Evolutionary conservation across 2,113 vertebrate genomes (phyloP).

Genomic region (Pleuronectes platessa): DNA sequence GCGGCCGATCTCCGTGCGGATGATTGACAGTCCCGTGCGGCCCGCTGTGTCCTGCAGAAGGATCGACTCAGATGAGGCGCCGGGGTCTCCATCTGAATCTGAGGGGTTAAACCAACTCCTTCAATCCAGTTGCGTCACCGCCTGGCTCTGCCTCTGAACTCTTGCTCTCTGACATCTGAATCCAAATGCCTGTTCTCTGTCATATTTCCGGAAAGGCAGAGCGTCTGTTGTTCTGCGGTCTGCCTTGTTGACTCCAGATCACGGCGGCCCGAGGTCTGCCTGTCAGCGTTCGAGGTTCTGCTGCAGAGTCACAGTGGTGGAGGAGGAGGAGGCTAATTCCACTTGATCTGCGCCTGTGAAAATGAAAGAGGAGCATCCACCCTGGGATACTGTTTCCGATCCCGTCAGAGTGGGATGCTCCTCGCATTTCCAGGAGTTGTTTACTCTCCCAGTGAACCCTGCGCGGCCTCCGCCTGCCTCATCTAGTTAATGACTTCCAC

Average conservation of each 20-base stretch:
- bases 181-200: constrained; percentile 1
- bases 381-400: constrained; percentile 4
- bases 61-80: too few species aligned
- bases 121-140: not conserved
- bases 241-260: constrained; percentile 30
- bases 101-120: too few species aligned
- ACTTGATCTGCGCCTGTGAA: constrained; percentile 5
- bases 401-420: constrained; percentile 2
- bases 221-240: not conserved
- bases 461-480: constrained; percentile 31
- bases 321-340: constrained; percentile 10
- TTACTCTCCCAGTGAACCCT: constrained; percentile 33
- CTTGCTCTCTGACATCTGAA: not conserved
- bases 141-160: not conserved
- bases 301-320: not conserved
- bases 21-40: constrained; percentile 7
- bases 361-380: constrained; percentile 24
- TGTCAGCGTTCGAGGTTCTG: not conserved
- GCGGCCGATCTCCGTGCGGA: not conserved
- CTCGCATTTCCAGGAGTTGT: constrained; percentile 37
- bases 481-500: constrained; percentile 15
- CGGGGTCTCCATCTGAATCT: not conserved
- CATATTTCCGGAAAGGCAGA: constrained; percentile 8
- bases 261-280: not conserved
- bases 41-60: too few species aligned